Evolutionary conservation across 2,113 vertebrate species (phyloP), one percentile per base, ranked within the genome.

Genomic region (Podocnemis expansa): DNA sequence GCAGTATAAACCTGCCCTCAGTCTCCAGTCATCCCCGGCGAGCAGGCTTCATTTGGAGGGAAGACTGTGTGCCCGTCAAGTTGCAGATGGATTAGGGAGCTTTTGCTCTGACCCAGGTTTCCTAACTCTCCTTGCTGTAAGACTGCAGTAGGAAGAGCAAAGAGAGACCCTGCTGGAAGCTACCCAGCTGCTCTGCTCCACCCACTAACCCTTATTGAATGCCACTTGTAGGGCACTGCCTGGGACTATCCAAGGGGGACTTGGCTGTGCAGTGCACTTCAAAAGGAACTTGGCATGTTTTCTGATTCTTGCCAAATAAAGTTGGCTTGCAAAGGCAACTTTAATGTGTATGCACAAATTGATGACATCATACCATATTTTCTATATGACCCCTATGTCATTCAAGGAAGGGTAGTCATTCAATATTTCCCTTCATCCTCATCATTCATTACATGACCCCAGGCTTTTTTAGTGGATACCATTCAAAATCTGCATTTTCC

Each of bases 341-440:
- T 70, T 70, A 70, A 93, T 88, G 25, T 86, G 76, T 79, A 84
- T 56, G 24, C 4, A 82, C 5, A 73, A 47, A 54, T 49, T 75
- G 75, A 31, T 45, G 73, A 27, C 43, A 11, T 27, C 63, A 82
- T 95, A 25, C 11, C 54, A 19, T 55, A 82, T 94, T 90, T 93
- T 80, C 60, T 19, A 56, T 4, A 5, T 84, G 38, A 87, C 80
- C 49, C 43, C 83, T 49, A 43, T 89, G 91, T 70, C 63, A 70
- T 70, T 70, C 63, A 67, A 67, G 34, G 60, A 84, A 56, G 5
- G 6, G 43, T 89, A 93, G 79, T 87, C 95, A 70, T 38, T 45
- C 84, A 91, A 6, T 92, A 76, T 93, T 92, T 92, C 75, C 80
- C 86, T 92, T 82, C 70, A 79, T 79, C 38, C 29, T 92, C 80